Base-by-base conservation (phyloP, 2,797 vertebrate genomes). In the Eidolon dupreanum region DNA sequence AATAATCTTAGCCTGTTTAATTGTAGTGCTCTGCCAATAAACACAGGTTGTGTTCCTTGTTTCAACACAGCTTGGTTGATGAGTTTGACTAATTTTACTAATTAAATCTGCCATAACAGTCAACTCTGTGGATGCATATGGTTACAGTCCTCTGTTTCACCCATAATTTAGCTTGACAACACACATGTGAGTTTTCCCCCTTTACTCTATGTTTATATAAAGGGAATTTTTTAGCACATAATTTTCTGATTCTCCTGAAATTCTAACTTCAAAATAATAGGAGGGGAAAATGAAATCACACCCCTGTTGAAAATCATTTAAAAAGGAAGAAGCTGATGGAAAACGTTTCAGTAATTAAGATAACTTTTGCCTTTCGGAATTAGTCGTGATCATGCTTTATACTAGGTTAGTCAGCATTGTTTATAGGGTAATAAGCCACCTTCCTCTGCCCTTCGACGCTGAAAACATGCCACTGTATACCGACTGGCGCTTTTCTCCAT, bases 1-100 rank as follows among this genome's bases (percentile, higher is more conserved):
- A 96, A 77, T 53, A 85, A 90, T 89, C 20, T 86, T 19, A 55
- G 53, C 33, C 65, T 84, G 5, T 79, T 89, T 95, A 36, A 71
- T 65, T 87, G n/a, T 33, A 75, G 6, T 75, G 22, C 20, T 94
- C 74, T 90, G 93, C 79, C 83, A 93, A 87, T 61, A 95, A 31
- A 53, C 75, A 90, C 55, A 83, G 87, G 79, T 81, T 92, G 66
- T 94, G 82, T 74, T 38, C n/a, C 81, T 95, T 97, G 75, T 84
- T 93, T 73, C 87, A 83, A 93, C 68, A 82, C 73, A 94, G 49
- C 79, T 87, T 95, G 83, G 78, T 77, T 96, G 91, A 89, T 66
- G 20, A 57, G 33, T 93, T 95, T 93, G 70, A 90, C 55, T 92
- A 84, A 95, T 93, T 95, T 95, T 92, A 78, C 74, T 97, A 96